Conservation (phyloP, 2,888 invertebrate species). For the Microctonus brassicae region DNA sequence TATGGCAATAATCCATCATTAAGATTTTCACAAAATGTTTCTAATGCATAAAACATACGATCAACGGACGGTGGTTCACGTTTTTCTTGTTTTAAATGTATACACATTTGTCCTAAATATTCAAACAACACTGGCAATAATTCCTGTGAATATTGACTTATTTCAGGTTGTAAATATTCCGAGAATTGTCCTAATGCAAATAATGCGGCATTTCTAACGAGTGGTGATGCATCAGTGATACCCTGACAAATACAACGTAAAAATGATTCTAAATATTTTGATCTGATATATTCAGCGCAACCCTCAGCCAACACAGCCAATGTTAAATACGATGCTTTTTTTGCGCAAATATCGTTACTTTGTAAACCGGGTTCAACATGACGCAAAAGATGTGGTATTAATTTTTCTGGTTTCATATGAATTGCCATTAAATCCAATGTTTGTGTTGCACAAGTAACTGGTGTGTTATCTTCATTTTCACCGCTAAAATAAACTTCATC, state of each 20-base stretch:
- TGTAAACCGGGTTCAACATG: conserved; percentile 77
- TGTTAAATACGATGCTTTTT: conserved; percentile 80
- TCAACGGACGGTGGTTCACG: conserved; percentile 77
- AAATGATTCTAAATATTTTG: conserved; percentile 79
- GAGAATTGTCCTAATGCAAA: conserved; percentile 87
- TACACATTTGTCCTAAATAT: conserved; percentile 75
- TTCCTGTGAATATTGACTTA: conserved; percentile 79
- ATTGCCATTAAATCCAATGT: conserved; percentile 81
- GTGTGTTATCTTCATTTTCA: conserved; percentile 75
- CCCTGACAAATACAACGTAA: conserved; percentile 80
- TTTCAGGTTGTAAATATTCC: conserved; percentile 84
- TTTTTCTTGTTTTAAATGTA: conserved; percentile 72
- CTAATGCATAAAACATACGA: conserved; percentile 84
- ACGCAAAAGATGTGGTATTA: conserved; percentile 77
- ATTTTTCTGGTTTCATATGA: conserved; percentile 82
- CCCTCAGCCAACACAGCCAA: conserved; percentile 85
- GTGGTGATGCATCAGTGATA: conserved; percentile 75
- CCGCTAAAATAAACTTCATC: conserved; percentile 78
- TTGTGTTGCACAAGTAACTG: conserved; percentile 80
- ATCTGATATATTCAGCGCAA: conserved; percentile 81
- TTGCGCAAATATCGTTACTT: conserved; percentile 74
- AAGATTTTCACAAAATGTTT: conserved; percentile 84
- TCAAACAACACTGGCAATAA: conserved; percentile 81
- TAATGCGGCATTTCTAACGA: conserved; percentile 82
- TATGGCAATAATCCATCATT: conserved; percentile 81